Evolutionary conservation across 2,797 vertebrate genomes (phyloP), one percentile per base, ranked within the genome.

Genomic region (Pachyuromys duprasi): DNA sequence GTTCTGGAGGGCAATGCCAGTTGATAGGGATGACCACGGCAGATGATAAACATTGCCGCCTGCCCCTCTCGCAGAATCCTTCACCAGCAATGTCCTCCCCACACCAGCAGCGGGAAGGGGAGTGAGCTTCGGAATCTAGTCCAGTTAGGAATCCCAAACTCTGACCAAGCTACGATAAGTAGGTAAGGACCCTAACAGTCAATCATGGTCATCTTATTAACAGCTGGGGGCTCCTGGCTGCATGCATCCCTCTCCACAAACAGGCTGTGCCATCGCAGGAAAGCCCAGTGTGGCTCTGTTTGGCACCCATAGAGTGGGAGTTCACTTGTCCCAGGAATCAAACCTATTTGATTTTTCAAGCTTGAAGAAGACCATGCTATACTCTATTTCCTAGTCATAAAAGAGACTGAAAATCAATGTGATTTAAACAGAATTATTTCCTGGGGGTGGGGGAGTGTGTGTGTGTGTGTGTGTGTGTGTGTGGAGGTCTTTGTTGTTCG

Each of bases 361-460:
- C 67, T 88, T 90, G 69, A 90, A 86, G 57, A 78, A 60, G 57
- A 82, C 24, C 57, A 75, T 53, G 81, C 17, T 82, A 63, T 75
- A 26, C 67, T 72, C 65, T 60, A 72, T 62, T 80, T 95, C 62
- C 84, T 83, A 57, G 88, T 57, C 45, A 74, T 49, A 89, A 78
- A 86, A 31, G 31, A 55, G 20, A 80, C 65, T 57, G 86, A 84
- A 96, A 93, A 45, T 69, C 55, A 95, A 60, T 60, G 72, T 57
- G 80, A 84, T 74, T 88, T 76, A 93, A 93, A 91, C 67, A 42
- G 39, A 81, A 69, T 63, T 26, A 11, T 89, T 94, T 79, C 63
- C 22, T 86, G 31, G n/a, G 14, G 45, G 36, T 8, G n/a, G 26
- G 74, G 20, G 18, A 15, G 28, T 17, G 45, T 45, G 45, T 45